Percentiles rank a stretch among this genome's conserved stretches.
Evolutionary conservation across 2,888 invertebrate species (phyloP).

Genomic region (Apotomis turbidana): DNA sequence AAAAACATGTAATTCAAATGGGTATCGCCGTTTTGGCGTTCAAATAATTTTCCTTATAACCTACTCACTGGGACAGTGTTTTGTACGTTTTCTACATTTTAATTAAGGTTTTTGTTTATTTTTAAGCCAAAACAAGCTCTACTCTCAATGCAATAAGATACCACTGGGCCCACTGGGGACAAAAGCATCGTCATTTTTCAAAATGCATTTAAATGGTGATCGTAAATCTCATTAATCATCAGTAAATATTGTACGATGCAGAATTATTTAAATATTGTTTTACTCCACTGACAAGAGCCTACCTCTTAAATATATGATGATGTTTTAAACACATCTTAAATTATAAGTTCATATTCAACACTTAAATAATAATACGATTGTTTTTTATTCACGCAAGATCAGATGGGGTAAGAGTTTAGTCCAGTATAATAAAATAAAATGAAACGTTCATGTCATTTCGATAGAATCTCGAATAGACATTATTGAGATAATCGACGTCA

Average conservation of each 20-base stretch:
- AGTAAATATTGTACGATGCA: background rate
- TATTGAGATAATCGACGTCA: too few species aligned
- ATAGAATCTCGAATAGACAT: too few species aligned
- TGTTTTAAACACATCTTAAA: background rate
- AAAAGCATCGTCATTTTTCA: background rate
- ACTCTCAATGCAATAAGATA: conserved; percentile 7
- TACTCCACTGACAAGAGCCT: too few species aligned
- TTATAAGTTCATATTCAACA: background rate
- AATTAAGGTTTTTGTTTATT: too few species aligned
- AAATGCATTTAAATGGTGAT: conserved; percentile 5
- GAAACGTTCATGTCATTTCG: too few species aligned
- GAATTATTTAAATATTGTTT: background rate
- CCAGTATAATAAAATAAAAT: too few species aligned
- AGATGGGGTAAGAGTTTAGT: background rate
- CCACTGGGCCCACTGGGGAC: background rate
- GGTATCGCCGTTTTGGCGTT: too few species aligned
- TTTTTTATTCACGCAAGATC: background rate
- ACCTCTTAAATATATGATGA: too few species aligned
- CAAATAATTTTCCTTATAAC: too few species aligned
- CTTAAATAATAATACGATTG: background rate
- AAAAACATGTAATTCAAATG: too few species aligned
- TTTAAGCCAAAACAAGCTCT: background rate
- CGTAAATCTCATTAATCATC: background rate
- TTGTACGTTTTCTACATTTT: too few species aligned
- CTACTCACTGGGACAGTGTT: too few species aligned